Evolutionary conservation across 2,113 vertebrate genomes (phyloP).

Genomic region (Sardina pilchardus): DNA sequence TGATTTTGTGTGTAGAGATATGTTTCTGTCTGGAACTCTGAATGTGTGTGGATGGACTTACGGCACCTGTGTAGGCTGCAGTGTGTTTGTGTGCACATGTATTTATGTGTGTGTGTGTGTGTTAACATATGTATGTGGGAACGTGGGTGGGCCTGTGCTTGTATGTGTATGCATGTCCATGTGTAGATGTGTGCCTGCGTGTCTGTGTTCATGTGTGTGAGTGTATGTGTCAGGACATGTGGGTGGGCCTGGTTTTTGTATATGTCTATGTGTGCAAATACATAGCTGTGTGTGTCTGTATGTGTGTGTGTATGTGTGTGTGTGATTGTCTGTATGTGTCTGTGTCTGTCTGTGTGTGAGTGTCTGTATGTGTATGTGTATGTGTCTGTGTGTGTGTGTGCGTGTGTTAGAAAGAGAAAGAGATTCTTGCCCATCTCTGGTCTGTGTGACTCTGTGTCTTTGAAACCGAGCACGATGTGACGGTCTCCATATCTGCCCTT

Average conservation of each 20-base stretch:
- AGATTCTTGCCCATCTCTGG: background rate
- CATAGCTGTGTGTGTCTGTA: constrained; percentile 10
- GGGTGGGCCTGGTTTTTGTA: background rate
- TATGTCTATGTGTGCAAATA: background rate
- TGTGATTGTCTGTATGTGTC: background rate
- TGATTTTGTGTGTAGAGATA: too few species aligned
- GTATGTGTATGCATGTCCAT: background rate
- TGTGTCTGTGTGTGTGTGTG: background rate
- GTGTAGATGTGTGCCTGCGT: background rate
- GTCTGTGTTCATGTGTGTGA: constrained; percentile 18
- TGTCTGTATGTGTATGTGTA: background rate
- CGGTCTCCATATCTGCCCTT: constrained; percentile 25
- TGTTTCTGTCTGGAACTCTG: too few species aligned
- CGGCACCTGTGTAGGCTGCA: too few species aligned
- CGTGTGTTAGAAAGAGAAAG: background rate
- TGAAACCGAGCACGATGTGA: background rate
- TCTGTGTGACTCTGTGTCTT: background rate
- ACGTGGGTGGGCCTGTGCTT: too few species aligned
- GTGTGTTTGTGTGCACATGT: too few species aligned
- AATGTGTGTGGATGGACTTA: too few species aligned
- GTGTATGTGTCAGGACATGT: background rate
- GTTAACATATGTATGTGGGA: too few species aligned
- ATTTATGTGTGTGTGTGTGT: too few species aligned
- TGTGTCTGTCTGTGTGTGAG: constrained; percentile 6
- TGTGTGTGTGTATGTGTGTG: background rate